Evolutionary conservation across 2,888 invertebrate species (phyloP), one percentile per base, ranked within the genome.

Genomic region (Leptopterna dolabrata): DNA sequence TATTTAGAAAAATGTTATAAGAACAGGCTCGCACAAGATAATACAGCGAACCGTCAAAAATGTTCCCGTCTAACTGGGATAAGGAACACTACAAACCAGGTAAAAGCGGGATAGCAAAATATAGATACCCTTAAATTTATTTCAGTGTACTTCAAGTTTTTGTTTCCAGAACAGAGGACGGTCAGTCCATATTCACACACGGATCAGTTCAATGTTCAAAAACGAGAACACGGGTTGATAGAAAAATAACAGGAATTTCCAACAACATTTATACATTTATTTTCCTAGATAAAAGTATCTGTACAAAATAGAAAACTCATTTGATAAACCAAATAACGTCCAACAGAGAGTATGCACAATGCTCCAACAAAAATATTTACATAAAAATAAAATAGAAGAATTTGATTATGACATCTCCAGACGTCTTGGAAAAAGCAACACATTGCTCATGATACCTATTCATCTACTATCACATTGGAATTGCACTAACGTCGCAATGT

Each of bases 391-490:
- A 7, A 63, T 63, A 63, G 24, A 63, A 36, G 36, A 36, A 36
- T 36, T 4, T 36, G 7, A 36, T 36, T 7, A 36, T 36, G 36
- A 36, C 2, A 63, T 63, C 16, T 63, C 24, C 63, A 63, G 24
- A 27, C 24, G 24, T 63, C 9, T 24, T 11, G 63, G 63, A 24
- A 24, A 63, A 63, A 63, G 63, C 63, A 63, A 63, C 19, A 63
- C 24, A 19, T 19, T 55, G 55, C 24, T 24, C n/a, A 51, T n/a
- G 63, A 63, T 24, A 63, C 63, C 63, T 63, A 63, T 63, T 63
- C 63, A 63, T 63, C 63, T 63, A 63, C 63, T 63, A 63, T 63
- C 63, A 63, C 63, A 63, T 63, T 63, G 63, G 63, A 7, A 63
- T 63, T 63, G 63, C 63, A 63, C 63, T 63, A 63, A 63, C 19